Conservation (phyloP, 2,888 invertebrate genomes). For the Ptilodon capucinus region DNA sequence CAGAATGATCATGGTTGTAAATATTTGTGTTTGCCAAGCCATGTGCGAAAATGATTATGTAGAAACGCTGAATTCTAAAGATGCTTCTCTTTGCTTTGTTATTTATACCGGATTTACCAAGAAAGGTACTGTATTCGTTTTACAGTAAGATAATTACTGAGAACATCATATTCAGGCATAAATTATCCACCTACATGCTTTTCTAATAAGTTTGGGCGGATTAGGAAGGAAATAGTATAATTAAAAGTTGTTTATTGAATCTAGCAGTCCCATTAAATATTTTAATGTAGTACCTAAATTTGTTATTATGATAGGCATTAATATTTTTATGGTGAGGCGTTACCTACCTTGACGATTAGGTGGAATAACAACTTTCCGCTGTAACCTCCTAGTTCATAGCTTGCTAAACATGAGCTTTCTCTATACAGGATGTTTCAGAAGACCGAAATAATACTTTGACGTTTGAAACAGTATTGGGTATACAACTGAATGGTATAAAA, state of each 20-base stretch:
- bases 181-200: not conserved
- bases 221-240: conserved; percentile 17
- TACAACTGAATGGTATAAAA: no score
- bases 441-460: no score
- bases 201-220: conserved; percentile 16
- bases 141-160: not conserved
- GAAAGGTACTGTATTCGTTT: conserved; percentile 6
- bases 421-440: no score
- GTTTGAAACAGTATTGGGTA: no score
- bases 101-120: conserved; percentile 29
- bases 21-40: conserved; percentile 40
- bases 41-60: conserved; percentile 42
- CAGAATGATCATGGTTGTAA: conserved; percentile 28
- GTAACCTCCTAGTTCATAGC: no score
- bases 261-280: conserved; percentile 17
- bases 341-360: no score
- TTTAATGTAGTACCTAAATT: not conserved
- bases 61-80: conserved; percentile 42
- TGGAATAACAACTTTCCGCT: no score
- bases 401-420: no score
- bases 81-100: conserved; percentile 32
- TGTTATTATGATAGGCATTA: not conserved
- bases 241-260: conserved; percentile 20
- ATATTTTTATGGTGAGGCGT: no score
- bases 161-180: not conserved